Evolutionary conservation across 1,140 invertebrate species (phyloP), one percentile per base, ranked within the genome.

Genomic region (Solenopsis invicta): DNA sequence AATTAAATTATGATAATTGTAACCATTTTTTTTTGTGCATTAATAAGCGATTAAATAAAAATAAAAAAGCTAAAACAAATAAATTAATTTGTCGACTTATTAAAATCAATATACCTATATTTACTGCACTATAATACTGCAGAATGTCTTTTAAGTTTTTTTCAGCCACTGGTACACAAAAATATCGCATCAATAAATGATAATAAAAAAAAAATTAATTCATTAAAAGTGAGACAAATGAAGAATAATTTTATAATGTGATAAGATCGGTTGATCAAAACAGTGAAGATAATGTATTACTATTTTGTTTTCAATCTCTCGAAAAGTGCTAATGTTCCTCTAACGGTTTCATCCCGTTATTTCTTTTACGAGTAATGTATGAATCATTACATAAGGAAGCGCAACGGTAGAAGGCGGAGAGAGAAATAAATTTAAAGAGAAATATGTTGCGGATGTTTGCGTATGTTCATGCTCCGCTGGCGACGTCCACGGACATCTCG

Each of bases 371-470:
- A 48, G 13, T 45, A 45, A 72, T 29, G n/a, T 18, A 48, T 34
- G 8, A 59, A 59, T 24, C 41, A 41, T 85, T 85, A 77, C 59
- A 34, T 85, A 56, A 85, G 59, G 9, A 48, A 64, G 41, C n/a
- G 4, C 21, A 62, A 85, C 18, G 41, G 13, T 50, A 50, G 10
- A 62, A 29, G 56, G 10, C 10, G 24, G 9, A 50, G n/a, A 67
- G n/a, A 67, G 72, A 76, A 48, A 62, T 48, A 72, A 85, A 85
- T 69, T 69, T 21, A 48, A 48, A 45, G n/a, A 69, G 66, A 16
- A 16, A 24, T 71, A 72, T 37, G 16, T 52, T 45, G 61, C 41
- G 29, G 52, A 16, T 41, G 12, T 21, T n/a, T 45, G 48, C 86
- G 67, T 85, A 21, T 80, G 84, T 85, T 85, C 81, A 41, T 71